Evolutionary conservation across 2,888 invertebrate species (phyloP).

Genomic region (Diploptera punctata): DNA sequence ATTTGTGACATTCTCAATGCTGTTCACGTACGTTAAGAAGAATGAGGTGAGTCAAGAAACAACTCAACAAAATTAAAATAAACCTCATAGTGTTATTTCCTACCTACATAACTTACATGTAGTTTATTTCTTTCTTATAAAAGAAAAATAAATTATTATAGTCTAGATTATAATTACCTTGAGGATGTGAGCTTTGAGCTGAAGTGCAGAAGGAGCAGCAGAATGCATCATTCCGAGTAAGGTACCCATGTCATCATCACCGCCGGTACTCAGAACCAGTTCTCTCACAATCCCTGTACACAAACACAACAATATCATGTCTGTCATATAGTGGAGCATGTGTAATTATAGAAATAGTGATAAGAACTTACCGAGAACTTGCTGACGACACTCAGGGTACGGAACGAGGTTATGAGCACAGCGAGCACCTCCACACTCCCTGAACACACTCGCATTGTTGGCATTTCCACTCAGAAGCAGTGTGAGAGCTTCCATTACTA

Average conservation of each 20-base stretch:
- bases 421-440: slow-evolving; percentile 93
- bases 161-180: slow-evolving; percentile 70
- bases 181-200: slow-evolving; percentile 89
- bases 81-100: no score
- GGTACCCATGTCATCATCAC: slow-evolving; percentile 96
- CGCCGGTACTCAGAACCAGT: slow-evolving; percentile 87
- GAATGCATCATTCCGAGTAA: slow-evolving; percentile 92
- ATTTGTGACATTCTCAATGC: no score
- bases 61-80: no score
- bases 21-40: no score
- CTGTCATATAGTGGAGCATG: no score
- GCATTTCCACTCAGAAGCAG: slow-evolving; percentile 82
- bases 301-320: neutral
- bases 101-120: no score
- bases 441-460: slow-evolving; percentile 89
- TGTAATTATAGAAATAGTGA: no score
- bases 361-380: slow-evolving; percentile 70
- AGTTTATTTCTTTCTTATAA: no score
- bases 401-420: slow-evolving; percentile 90
- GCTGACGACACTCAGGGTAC: slow-evolving; percentile 80
- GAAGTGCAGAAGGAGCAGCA: slow-evolving; percentile 78
- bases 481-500: slow-evolving; percentile 88
- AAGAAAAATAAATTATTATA: no score
- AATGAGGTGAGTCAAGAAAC: no score
- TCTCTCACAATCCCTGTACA: slow-evolving; percentile 79